Conservation (phyloP, 1,140 invertebrate genomes). For the Drosophila athabasca region DNA sequence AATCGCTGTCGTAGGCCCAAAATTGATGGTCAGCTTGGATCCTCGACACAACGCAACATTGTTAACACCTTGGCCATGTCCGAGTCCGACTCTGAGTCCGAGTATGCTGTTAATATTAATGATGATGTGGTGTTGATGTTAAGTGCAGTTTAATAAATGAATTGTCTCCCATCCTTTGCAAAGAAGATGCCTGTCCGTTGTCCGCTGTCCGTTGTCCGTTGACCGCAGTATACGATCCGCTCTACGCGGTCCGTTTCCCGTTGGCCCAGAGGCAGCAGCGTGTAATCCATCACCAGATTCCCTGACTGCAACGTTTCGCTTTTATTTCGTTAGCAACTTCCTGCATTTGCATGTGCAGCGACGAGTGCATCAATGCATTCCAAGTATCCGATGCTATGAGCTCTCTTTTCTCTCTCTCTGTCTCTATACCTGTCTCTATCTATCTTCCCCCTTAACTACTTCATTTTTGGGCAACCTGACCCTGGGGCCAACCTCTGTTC, state of each 20-base stretch:
- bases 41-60: slow-evolving; percentile 22
- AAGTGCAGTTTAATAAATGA: slow-evolving; percentile 83
- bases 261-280: slow-evolving; percentile 51
- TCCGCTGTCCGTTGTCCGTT: slow-evolving; percentile 8
- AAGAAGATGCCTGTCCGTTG: slow-evolving; percentile 16
- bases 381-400: slow-evolving; percentile 40
- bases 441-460: not conserved
- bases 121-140: slow-evolving; percentile 83
- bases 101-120: slow-evolving; percentile 60
- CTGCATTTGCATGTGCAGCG: slow-evolving; percentile 69
- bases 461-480: slow-evolving; percentile 12
- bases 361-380: slow-evolving; percentile 37
- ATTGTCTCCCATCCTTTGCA: slow-evolving; percentile 57
- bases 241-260: slow-evolving; percentile 25
- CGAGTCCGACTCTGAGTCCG: not conserved
- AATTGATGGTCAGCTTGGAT: slow-evolving; percentile 41
- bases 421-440: not conserved
- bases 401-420: slow-evolving; percentile 16
- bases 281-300: slow-evolving; percentile 66
- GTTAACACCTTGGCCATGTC: slow-evolving; percentile 45
- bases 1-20: slow-evolving; percentile 14
- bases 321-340: slow-evolving; percentile 22
- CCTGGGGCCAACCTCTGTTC: not conserved
- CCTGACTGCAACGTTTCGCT: not conserved
- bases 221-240: not conserved